phyloP scores from a whole-genome alignment of 2,888 invertebrate species.

The Stramonita haemastoma region DNA sequence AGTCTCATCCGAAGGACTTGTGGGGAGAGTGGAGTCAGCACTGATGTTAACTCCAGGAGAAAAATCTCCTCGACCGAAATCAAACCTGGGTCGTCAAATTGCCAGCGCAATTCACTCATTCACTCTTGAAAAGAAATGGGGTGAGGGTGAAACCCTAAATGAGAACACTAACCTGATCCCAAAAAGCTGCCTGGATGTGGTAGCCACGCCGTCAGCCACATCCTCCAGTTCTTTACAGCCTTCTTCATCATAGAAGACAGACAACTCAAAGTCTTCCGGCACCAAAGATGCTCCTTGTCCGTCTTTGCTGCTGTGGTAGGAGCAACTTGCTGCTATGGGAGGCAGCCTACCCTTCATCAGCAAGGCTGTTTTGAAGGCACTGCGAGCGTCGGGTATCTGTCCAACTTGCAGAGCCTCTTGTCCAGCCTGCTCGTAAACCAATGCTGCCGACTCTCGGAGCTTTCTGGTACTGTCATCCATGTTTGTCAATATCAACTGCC shows the following conservation, averaged over 20 bases:
- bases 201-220: not conserved
- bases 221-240: not conserved
- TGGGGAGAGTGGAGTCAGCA: too few species aligned
- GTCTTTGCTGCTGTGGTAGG: not conserved
- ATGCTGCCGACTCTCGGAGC: not conserved
- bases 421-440: not conserved
- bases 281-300: too few species aligned
- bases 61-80: too few species aligned
- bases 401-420: not conserved
- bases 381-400: not conserved
- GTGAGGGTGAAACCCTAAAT: too few species aligned
- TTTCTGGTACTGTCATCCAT: not conserved
- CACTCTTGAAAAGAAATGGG: too few species aligned
- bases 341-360: not conserved
- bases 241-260: not conserved
- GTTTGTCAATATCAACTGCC: not conserved
- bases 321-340: not conserved
- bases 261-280: not conserved
- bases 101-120: too few species aligned
- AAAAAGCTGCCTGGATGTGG: not conserved
- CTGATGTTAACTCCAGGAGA: too few species aligned
- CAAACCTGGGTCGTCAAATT: too few species aligned
- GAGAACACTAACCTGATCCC: constrained; percentile 7
- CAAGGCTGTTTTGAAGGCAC: constrained; percentile 1
- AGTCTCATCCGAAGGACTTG: too few species aligned